Evolutionary conservation across 1,140 invertebrate genomes (phyloP).

Genomic region (Zaprionus camerounensis): DNA sequence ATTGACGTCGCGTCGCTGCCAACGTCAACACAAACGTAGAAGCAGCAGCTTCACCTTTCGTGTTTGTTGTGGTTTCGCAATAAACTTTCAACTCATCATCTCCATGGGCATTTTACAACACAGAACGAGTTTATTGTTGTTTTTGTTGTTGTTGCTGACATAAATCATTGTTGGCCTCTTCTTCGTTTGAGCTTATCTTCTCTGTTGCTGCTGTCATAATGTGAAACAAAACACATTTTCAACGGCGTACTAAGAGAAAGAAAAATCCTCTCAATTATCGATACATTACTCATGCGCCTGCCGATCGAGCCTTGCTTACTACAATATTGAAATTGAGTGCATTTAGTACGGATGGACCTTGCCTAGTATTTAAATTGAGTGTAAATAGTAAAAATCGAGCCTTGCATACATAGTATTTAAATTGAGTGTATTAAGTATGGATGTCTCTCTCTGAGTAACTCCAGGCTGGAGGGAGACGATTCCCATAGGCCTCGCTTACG

Average conservation of each 20-base stretch:
- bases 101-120: constrained; percentile 3
- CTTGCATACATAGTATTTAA: neutral
- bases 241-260: neutral
- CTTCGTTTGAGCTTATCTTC: constrained; percentile 17
- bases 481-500: neutral
- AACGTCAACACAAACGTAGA: constrained; percentile 2
- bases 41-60: constrained; percentile 11
- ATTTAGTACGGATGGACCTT: neutral
- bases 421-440: neutral
- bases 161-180: constrained; percentile 11
- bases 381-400: neutral
- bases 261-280: neutral
- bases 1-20: constrained; percentile 16
- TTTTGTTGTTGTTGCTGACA: neutral
- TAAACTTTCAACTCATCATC: constrained; percentile 30
- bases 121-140: constrained; percentile 29
- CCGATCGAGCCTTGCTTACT: neutral
- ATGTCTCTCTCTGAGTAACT: neutral
- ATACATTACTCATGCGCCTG: neutral
- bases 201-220: constrained; percentile 6
- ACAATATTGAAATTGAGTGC: neutral
- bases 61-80: constrained; percentile 36
- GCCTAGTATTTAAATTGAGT: neutral
- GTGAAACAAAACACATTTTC: neutral
- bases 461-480: neutral